Conservation (phyloP, 2,113 vertebrate genomes). For the Mastomys natalensis region DNA sequence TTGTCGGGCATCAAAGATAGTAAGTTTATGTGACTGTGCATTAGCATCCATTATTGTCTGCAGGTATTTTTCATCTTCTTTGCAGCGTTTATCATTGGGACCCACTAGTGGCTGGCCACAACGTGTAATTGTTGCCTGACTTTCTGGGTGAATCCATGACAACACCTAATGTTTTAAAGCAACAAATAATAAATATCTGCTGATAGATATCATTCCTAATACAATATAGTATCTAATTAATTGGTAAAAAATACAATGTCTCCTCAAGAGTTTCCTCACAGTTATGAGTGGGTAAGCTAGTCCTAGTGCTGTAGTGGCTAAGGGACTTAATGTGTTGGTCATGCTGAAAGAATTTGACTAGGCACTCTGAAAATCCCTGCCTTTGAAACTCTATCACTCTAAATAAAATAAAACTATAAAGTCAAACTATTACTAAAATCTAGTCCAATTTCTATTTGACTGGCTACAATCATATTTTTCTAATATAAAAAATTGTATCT, state of each 20-base stretch:
- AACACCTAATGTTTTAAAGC: conserved; percentile 89
- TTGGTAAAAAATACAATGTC: background rate
- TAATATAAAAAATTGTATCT: conserved; percentile 30
- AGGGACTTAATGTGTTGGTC: background rate
- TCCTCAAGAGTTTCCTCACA: background rate
- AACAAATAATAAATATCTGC: conserved; percentile 20
- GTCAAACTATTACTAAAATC: conserved; percentile 25
- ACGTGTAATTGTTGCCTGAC: conserved; percentile 95
- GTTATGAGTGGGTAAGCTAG: background rate
- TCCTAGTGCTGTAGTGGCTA: background rate
- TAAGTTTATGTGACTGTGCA: conserved; percentile 97
- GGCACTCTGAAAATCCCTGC: background rate
- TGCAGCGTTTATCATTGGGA: conserved; percentile 94
- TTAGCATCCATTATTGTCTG: conserved; percentile 98
- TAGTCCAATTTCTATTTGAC: background rate
- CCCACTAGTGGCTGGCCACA: conserved; percentile 96
- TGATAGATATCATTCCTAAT: background rate
- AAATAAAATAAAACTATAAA: conserved; percentile 29
- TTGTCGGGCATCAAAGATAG: conserved; percentile 96
- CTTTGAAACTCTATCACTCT: conserved; percentile 7
- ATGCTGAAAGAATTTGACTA: conserved; percentile 29
- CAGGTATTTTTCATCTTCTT: conserved; percentile 97
- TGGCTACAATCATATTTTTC: conserved; percentile 3
- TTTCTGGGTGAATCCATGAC: conserved; percentile 98
- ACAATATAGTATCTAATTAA: background rate